Percentiles rank a stretch among this genome's conserved stretches.
phyloP scores from a whole-genome alignment of 2,113 vertebrate species.

The Gymnarchus niloticus region DNA sequence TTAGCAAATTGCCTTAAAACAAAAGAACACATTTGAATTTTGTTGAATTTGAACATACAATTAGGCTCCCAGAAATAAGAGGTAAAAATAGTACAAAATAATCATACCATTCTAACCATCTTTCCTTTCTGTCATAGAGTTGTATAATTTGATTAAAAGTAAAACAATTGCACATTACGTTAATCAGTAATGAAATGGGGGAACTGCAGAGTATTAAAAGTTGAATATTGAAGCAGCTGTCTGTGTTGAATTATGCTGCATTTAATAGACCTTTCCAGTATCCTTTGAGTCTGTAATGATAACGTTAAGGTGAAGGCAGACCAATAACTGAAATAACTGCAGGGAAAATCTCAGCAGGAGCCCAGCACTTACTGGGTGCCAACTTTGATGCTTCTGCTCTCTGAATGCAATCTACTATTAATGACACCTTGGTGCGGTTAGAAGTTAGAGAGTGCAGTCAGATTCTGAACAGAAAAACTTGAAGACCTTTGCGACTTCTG shows the following conservation, averaged over 20 bases:
- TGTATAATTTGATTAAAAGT: background rate
- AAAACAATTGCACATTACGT: background rate
- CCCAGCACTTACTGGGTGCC: background rate
- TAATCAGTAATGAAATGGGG: background rate
- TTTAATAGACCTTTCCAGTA: background rate
- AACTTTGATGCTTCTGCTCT: background rate
- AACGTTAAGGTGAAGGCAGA: background rate
- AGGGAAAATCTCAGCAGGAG: background rate
- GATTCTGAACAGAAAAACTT: background rate
- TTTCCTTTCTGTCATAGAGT: background rate
- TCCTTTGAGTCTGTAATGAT: background rate
- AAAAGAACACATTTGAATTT: background rate
- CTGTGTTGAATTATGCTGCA: background rate
- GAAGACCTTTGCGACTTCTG: background rate
- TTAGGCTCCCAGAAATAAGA: background rate
- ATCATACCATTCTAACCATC: background rate
- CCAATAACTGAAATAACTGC: background rate
- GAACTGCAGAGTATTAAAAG: background rate
- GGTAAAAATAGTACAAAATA: background rate
- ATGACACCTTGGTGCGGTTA: background rate
- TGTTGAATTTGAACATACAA: background rate
- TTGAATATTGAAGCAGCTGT: background rate
- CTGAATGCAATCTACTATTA: conserved; percentile 6
- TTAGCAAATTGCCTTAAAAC: background rate
- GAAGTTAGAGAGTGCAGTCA: background rate